These are phyloP conservation scores for Tyria jacobaeae DNA, from an alignment of 2,888 invertebrate species.

Conservation along the genomic window DNA sequence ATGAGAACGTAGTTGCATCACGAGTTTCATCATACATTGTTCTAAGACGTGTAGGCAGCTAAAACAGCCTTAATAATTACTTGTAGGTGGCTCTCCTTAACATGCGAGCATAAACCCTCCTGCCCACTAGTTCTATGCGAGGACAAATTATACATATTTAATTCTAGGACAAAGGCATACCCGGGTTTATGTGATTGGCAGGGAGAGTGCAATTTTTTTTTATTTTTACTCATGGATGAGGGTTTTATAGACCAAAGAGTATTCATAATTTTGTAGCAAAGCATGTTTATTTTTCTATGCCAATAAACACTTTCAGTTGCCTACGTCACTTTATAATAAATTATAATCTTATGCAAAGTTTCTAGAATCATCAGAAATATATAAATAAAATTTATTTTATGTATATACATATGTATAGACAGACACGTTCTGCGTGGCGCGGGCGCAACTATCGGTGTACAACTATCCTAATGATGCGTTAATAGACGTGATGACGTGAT, in stretches of 20 bases:
- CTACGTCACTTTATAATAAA: too few species aligned
- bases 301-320: too few species aligned
- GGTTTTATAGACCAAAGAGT: too few species aligned
- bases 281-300: too few species aligned
- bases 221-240: too few species aligned
- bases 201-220: too few species aligned
- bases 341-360: too few species aligned
- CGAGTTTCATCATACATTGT: slow-evolving; percentile 54
- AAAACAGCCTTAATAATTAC: slow-evolving; percentile 22
- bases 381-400: too few species aligned
- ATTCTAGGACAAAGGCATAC: not conserved
- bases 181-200: not conserved
- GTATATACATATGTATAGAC: too few species aligned
- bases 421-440: too few species aligned
- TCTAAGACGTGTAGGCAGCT: slow-evolving; percentile 38
- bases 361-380: too few species aligned
- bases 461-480: slow-evolving; percentile 22
- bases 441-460: slow-evolving; percentile 11
- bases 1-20: slow-evolving; percentile 50
- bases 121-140: not conserved
- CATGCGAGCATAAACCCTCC: slow-evolving; percentile 6
- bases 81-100: slow-evolving; percentile 20
- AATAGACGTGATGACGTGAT: slow-evolving; percentile 40
- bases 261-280: too few species aligned
- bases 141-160: not conserved